Conservation (phyloP, 2,888 invertebrate species). For the Nephrotoma flavescens region DNA sequence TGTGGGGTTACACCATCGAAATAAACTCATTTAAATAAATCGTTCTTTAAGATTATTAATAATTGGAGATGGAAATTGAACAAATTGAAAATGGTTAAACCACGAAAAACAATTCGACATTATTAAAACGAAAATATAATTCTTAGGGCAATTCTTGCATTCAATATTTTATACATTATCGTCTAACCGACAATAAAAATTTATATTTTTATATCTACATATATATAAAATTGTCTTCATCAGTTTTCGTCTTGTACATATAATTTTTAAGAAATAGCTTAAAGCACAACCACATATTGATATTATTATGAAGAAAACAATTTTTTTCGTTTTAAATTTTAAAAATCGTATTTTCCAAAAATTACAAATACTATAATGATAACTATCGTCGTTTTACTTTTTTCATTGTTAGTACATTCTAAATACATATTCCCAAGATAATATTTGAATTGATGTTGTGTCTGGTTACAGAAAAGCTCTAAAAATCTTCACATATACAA, state of each 20-base stretch:
- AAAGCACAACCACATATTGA: background rate
- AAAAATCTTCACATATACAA: background rate
- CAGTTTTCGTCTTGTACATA: background rate
- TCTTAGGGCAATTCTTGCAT: background rate
- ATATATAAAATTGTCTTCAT: background rate
- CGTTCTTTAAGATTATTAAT: background rate
- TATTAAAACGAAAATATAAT: background rate
- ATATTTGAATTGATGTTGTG: background rate
- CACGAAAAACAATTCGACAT: background rate
- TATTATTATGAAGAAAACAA: background rate
- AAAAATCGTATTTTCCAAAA: background rate
- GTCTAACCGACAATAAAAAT: background rate
- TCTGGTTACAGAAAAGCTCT: background rate
- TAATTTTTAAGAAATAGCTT: background rate
- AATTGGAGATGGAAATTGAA: background rate
- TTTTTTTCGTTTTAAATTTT: background rate
- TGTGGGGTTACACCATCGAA: background rate
- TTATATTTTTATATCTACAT: background rate
- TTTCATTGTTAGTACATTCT: background rate
- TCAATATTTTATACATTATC: background rate
- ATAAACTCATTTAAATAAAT: background rate
- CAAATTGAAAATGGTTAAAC: background rate
- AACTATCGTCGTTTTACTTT: background rate
- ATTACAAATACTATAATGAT: background rate
- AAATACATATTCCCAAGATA: background rate